Base-by-base conservation (phyloP, 2,113 vertebrate species). In the Plecotus auritus region DNA sequence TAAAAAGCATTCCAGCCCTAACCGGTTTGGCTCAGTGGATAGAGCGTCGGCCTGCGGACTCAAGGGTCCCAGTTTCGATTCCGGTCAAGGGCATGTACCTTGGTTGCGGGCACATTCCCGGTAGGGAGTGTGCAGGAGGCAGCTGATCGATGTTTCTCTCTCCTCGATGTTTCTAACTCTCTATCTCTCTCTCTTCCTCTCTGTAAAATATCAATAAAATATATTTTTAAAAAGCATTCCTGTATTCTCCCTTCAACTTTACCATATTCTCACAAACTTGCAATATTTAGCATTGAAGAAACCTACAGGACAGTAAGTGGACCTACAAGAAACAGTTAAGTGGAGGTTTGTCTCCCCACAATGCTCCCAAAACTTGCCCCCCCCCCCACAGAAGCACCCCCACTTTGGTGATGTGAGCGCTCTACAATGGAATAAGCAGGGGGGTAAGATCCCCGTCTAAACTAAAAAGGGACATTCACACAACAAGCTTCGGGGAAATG, bases 261-360 rank as follows among this genome's bases (percentile, higher is more conserved):
- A 97, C 96, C 51, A 37, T 59, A 84, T 86, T 95, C 88, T 95
- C 88, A 97, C 92, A 96, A 81, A 94, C 90, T 85, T 93, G 42
- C 70, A 90, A 12, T 70, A 54, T 28, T 92, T 92, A 86, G 87
- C 78, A 94, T 82, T 86, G 77, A n/a, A 74, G n/a, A 22, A 54
- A 54, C 51, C 54, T 22, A 22, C 54, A 23, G 54, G 54, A 56
- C 54, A 56, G 54, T 56, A 56, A 56, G 54, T 56, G 54, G 54
- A 45, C 90, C 77, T 77, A 16, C n/a, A 86, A 84, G 37, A 83
- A 1, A 0, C 0, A 3, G 54, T 30, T 59, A 49, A 93, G 90
- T 78, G 32, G 84, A 26, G 35, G 26, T 7, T 40, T 86, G 88
- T 59, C 81, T 28, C 67, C 14, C 66, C 61, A 59, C 26, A 28